phyloP scores from a whole-genome alignment of 2,888 invertebrate genomes.

The Orchesellides sinensis region DNA sequence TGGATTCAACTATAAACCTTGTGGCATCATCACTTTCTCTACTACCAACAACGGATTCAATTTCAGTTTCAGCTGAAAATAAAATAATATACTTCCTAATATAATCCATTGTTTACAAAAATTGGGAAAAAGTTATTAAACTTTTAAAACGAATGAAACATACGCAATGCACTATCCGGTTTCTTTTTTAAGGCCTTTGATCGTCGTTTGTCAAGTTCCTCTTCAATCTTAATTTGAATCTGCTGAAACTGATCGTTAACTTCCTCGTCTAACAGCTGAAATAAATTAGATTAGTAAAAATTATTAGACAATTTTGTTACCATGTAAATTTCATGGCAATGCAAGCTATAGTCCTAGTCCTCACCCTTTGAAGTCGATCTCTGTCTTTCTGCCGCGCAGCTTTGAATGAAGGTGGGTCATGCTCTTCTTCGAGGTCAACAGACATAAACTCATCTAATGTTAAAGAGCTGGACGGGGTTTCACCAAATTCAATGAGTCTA shows the following conservation, averaged over 20 bases:
- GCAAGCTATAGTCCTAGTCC: too few species aligned
- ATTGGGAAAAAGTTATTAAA: not conserved
- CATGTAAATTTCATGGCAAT: too few species aligned
- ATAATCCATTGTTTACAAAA: not conserved
- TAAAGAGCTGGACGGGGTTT: constrained; percentile 95
- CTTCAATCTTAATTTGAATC: constrained; percentile 91
- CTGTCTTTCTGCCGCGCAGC: constrained; percentile 92
- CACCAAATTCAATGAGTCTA: constrained; percentile 94
- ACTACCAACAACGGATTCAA: not conserved
- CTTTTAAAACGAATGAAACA: too few species aligned
- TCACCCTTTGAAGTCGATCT: constrained; percentile 87
- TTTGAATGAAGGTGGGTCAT: constrained; percentile 97
- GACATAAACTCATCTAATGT: constrained; percentile 98
- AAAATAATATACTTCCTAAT: not conserved
- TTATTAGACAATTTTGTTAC: too few species aligned
- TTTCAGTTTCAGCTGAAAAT: constrained; percentile 2
- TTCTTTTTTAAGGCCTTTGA: constrained; percentile 69
- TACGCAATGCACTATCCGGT: too few species aligned
- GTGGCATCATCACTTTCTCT: constrained; percentile 77
- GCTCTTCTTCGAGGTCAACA: constrained; percentile 96
- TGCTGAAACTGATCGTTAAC: constrained; percentile 82
- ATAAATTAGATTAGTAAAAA: constrained; percentile 64
- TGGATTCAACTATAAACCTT: constrained; percentile 79
- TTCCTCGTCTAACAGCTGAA: constrained; percentile 79
- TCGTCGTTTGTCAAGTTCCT: constrained; percentile 83